phyloP scores from a whole-genome alignment of 2,113 vertebrate genomes.

The Isichthys henryi region DNA sequence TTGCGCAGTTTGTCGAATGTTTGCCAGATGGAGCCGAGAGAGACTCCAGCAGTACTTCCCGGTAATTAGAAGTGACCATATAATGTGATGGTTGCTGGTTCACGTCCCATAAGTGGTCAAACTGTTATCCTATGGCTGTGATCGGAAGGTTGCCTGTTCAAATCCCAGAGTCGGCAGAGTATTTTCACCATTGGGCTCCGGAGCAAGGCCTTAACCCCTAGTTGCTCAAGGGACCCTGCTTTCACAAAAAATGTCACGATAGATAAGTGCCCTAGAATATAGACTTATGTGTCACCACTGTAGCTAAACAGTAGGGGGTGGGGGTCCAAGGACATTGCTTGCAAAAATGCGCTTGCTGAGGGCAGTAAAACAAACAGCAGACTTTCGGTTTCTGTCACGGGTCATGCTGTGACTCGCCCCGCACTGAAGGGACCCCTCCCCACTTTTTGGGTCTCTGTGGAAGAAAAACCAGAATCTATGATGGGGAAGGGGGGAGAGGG shows the following conservation, averaged over 20 bases:
- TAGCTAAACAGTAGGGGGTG: background rate
- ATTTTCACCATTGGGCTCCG: background rate
- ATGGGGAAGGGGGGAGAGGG: background rate
- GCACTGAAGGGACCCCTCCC: background rate
- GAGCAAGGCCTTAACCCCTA: background rate
- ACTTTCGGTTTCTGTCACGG: background rate
- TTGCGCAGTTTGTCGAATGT: background rate
- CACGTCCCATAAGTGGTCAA: background rate
- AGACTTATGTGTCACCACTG: background rate
- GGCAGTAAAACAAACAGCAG: background rate
- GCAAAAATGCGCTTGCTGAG: background rate
- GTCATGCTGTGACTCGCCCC: background rate
- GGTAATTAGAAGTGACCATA: background rate
- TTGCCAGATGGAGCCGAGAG: background rate
- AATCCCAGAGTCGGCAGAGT: background rate
- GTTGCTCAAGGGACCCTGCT: background rate
- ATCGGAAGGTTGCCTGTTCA: background rate
- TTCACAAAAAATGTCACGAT: background rate
- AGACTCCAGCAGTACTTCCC: background rate
- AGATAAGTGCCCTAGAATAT: background rate
- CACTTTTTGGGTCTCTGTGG: no score
- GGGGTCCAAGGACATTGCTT: background rate
- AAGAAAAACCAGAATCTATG: background rate
- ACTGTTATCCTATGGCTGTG: background rate
- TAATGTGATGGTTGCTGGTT: background rate